A percentile compares a stretch with the other conserved stretches of the same genome.
Evolutionary conservation across 1,140 invertebrate species (phyloP).

Genomic region (Microplitis mediator): DNA sequence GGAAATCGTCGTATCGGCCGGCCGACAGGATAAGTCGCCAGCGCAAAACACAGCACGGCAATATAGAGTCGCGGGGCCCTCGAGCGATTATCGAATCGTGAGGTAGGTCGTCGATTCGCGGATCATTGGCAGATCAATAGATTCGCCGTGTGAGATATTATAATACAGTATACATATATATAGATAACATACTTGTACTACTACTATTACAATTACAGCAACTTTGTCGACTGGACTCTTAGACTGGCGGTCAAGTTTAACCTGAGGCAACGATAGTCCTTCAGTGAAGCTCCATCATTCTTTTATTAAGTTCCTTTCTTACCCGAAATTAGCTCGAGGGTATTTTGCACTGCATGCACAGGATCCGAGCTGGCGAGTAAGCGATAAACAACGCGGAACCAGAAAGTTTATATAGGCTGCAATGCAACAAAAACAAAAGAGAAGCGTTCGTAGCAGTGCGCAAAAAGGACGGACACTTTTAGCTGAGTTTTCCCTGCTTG

Average conservation of each 20-base stretch:
- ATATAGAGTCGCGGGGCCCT: slow-evolving; percentile 22
- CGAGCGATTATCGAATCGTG: slow-evolving; percentile 36
- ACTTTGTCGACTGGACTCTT: background rate
- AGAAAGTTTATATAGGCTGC: too few species aligned
- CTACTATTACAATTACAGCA: too few species aligned
- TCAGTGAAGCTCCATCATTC: background rate
- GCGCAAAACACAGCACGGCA: background rate
- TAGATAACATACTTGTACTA: slow-evolving; percentile 14
- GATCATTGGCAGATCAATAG: slow-evolving; percentile 24
- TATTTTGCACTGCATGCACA: too few species aligned
- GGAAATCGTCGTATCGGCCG: slow-evolving; percentile 20
- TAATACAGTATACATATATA: background rate
- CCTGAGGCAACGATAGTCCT: background rate
- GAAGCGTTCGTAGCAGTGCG: background rate
- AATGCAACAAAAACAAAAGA: background rate
- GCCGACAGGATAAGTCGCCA: slow-evolving; percentile 21
- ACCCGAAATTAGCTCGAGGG: background rate
- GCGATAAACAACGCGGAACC: too few species aligned
- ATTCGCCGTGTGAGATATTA: slow-evolving; percentile 22
- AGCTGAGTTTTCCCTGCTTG: slow-evolving; percentile 28
- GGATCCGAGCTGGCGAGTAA: background rate
- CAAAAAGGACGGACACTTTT: slow-evolving; percentile 1
- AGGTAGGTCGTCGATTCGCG: slow-evolving; percentile 26
- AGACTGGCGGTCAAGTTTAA: slow-evolving; percentile 1
- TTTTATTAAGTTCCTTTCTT: background rate